These are phyloP conservation scores for Myotis yumanensis DNA, from an alignment of 2,113 vertebrate genomes.

Conservation along the genomic window DNA sequence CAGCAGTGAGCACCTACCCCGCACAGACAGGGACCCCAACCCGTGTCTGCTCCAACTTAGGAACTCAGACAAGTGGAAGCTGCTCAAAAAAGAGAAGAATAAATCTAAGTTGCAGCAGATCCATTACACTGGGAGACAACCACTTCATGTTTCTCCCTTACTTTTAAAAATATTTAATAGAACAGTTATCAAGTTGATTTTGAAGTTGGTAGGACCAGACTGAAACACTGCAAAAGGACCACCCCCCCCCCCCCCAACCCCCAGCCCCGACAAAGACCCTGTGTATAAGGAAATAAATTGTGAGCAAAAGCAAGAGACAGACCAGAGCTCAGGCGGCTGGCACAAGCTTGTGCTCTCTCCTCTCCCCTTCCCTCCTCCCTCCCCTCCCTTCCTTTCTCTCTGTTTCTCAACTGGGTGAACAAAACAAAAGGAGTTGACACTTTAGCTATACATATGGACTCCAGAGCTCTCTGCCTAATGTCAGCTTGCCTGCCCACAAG, in stretches of 20 bases:
- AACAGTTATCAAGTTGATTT: slow-evolving; percentile 8
- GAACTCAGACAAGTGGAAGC: neutral
- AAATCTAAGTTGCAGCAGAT: neutral
- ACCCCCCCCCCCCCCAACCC: neutral
- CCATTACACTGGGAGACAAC: neutral
- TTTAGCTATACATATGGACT: slow-evolving; percentile 43
- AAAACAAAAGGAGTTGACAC: slow-evolving; percentile 62
- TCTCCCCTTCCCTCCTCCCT: neutral
- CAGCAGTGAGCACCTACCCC: neutral
- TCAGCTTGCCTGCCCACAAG: slow-evolving; percentile 34
- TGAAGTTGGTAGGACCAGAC: slow-evolving; percentile 5
- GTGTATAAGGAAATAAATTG: neutral
- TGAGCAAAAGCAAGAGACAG: slow-evolving; percentile 17
- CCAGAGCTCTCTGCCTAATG: slow-evolving; percentile 22
- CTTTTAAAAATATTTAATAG: slow-evolving; percentile 32
- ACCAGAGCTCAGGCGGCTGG: neutral
- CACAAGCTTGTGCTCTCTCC: neutral
- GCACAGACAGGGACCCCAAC: neutral
- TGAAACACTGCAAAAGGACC: slow-evolving; percentile 17
- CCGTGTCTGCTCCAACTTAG: neutral
- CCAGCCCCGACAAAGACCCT: neutral
- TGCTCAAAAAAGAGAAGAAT: neutral
- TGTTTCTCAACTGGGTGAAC: neutral
- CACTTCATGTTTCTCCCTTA: neutral
- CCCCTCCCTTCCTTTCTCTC: neutral